These are phyloP conservation scores for Eueides isabella DNA, from an alignment of 1,140 invertebrate species.

Conservation along the genomic window DNA sequence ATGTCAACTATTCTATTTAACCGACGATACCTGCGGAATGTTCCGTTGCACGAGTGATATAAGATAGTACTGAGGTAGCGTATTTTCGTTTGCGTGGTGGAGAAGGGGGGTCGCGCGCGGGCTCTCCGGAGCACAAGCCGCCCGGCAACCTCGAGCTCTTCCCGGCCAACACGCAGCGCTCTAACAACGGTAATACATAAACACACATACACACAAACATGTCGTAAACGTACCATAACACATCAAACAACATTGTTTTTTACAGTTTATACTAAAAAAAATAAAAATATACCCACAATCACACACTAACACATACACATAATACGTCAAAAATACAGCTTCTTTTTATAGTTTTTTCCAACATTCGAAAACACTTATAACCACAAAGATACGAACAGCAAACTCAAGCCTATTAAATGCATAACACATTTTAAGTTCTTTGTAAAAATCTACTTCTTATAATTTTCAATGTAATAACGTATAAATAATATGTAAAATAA, in stretches of 20 bases:
- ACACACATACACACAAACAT: constrained; percentile 31
- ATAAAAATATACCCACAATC: neutral
- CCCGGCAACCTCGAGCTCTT: constrained; percentile 88
- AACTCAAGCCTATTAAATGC: no score
- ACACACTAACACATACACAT: neutral
- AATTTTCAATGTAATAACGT: neutral
- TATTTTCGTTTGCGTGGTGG: constrained; percentile 65
- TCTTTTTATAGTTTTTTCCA: neutral
- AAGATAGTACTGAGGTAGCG: constrained; percentile 50
- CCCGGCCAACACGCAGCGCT: constrained; percentile 85
- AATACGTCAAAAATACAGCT: neutral
- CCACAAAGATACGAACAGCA: no score
- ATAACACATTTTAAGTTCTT: neutral
- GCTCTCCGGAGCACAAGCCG: constrained; percentile 87
- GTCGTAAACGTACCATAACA: neutral
- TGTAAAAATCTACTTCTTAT: neutral
- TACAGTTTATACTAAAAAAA: neutral
- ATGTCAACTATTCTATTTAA: no score
- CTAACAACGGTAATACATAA: constrained; percentile 86
- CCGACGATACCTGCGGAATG: neutral
- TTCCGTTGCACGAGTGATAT: neutral
- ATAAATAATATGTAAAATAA: neutral
- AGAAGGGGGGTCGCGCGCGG: constrained; percentile 87
- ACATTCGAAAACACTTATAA: neutral
- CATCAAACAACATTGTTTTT: neutral